A percentile compares a stretch with the other conserved stretches of the same genome.
These are phyloP conservation scores for Strigamia transsilvanica DNA, from an alignment of 2,888 invertebrate species.

Conservation along the genomic window DNA sequence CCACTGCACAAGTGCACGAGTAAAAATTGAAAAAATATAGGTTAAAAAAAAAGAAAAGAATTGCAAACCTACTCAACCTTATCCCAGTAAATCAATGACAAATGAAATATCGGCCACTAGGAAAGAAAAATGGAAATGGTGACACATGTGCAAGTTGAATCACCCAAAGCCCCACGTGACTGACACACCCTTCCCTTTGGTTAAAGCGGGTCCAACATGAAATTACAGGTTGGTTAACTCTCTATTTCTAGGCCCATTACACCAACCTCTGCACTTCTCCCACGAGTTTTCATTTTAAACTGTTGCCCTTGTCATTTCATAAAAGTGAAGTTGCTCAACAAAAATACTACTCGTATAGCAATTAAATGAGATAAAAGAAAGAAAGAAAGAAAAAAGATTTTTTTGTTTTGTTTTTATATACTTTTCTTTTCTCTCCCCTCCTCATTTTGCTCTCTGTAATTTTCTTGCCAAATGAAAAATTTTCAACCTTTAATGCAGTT, in stretches of 20 bases:
- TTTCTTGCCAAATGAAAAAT: conserved; percentile 43
- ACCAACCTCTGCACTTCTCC: conserved; percentile 24
- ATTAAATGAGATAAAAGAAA: conserved; percentile 21
- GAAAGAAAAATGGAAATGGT: not conserved
- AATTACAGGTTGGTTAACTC: conserved; percentile 51
- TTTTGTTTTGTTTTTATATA: conserved; percentile 1
- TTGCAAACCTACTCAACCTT: not conserved
- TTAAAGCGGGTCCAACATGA: conserved; percentile 20
- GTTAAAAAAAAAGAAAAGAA: conserved; percentile 13
- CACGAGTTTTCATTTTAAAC: conserved; percentile 44
- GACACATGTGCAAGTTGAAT: conserved; percentile 36
- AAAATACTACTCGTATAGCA: conserved; percentile 6
- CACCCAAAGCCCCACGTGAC: conserved; percentile 30
- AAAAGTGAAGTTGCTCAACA: conserved; percentile 14
- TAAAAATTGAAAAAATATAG: conserved; percentile 14
- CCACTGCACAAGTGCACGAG: not conserved
- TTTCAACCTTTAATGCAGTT: conserved; percentile 48
- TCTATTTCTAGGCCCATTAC: conserved; percentile 50
- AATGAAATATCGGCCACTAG: conserved; percentile 22
- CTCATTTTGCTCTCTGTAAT: conserved; percentile 32
- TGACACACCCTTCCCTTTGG: conserved; percentile 45
- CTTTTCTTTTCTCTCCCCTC: conserved; percentile 31
- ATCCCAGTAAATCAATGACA: conserved; percentile 34
- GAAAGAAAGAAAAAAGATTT: not conserved
- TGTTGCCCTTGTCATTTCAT: conserved; percentile 34